Evolutionary conservation across 2,888 invertebrate genomes (phyloP).

Genomic region (Agrotis segetum): DNA sequence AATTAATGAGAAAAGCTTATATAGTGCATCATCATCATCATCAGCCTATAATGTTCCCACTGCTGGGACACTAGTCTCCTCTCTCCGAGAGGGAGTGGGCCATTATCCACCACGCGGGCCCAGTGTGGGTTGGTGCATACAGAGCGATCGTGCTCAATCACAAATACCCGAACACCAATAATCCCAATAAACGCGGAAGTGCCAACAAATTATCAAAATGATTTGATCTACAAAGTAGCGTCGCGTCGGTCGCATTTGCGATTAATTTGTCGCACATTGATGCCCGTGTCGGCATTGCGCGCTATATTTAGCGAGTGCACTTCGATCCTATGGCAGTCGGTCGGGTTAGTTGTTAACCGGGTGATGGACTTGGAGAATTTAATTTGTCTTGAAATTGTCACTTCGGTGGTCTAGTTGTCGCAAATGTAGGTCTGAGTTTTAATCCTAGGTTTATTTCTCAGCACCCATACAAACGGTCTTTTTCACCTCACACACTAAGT

Average conservation of each 20-base stretch:
- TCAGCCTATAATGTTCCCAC: too few relatives aligned
- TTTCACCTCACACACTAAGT: too few relatives aligned
- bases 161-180: not conserved
- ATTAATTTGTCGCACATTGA: slow-evolving; percentile 81
- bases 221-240: slow-evolving; percentile 47
- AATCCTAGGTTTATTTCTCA: not conserved
- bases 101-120: too few relatives aligned
- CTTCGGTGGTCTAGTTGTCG: too few relatives aligned
- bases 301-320: slow-evolving; percentile 69
- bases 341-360: slow-evolving; percentile 71
- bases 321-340: slow-evolving; percentile 71
- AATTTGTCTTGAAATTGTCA: not conserved
- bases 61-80: too few relatives aligned
- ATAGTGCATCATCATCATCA: too few relatives aligned
- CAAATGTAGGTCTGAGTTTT: accelerated
- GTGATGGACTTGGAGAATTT: slow-evolving; percentile 56
- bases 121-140: too few relatives aligned
- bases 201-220: slow-evolving; percentile 34
- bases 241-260: slow-evolving; percentile 54
- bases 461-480: not conserved
- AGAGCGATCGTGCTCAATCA: not conserved
- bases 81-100: too few relatives aligned
- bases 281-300: slow-evolving; percentile 51
- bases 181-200: slow-evolving; percentile 32
- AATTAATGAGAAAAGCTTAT: too few relatives aligned